A percentile compares a stretch with the other conserved stretches of the same genome.
Evolutionary conservation across 30 jellyfish, hydroid and myxozoan species (phyloP).

Genomic region (Pseudorhiza aurosa): DNA sequence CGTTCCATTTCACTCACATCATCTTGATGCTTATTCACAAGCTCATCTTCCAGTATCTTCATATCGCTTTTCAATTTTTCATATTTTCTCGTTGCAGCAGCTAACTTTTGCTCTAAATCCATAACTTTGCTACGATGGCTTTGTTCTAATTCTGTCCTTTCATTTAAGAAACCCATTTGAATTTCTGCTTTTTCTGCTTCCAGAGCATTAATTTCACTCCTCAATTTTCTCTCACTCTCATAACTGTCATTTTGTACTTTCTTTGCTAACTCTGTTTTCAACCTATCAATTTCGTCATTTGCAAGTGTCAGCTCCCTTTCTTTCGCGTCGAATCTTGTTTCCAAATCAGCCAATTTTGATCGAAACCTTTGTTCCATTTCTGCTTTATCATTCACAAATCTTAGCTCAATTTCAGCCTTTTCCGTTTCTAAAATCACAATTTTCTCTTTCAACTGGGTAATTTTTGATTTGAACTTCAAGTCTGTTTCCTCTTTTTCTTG

Average conservation of each 20-base stretch:
- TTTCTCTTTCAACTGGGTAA: slow-evolving; percentile 89
- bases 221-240: slow-evolving; percentile 72
- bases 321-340: slow-evolving; percentile 55
- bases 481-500: slow-evolving; percentile 94
- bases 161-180: slow-evolving; percentile 88
- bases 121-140: slow-evolving; percentile 73
- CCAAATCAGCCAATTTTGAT: slow-evolving; percentile 72
- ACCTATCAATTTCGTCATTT: slow-evolving; percentile 55
- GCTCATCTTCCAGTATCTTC: slow-evolving; percentile 65
- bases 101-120: slow-evolving; percentile 81
- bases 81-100: slow-evolving; percentile 62
- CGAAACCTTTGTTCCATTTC: slow-evolving; percentile 95
- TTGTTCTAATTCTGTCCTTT: slow-evolving; percentile 90
- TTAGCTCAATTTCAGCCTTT: slow-evolving; percentile 72
- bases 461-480: slow-evolving; percentile 66
- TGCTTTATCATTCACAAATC: slow-evolving; percentile 87
- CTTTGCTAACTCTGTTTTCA: slow-evolving; percentile 70
- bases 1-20: slow-evolving; percentile 66
- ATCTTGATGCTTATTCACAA: slow-evolving; percentile 53
- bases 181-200: slow-evolving; percentile 89
- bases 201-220: slow-evolving; percentile 66
- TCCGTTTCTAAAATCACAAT: slow-evolving; percentile 93
- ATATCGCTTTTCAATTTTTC: slow-evolving; percentile 65
- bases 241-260: slow-evolving; percentile 57
- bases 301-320: slow-evolving; percentile 51